These are phyloP conservation scores for Zaprionus vittiger DNA, from an alignment of 1,140 invertebrate genomes.

Conservation along the genomic window DNA sequence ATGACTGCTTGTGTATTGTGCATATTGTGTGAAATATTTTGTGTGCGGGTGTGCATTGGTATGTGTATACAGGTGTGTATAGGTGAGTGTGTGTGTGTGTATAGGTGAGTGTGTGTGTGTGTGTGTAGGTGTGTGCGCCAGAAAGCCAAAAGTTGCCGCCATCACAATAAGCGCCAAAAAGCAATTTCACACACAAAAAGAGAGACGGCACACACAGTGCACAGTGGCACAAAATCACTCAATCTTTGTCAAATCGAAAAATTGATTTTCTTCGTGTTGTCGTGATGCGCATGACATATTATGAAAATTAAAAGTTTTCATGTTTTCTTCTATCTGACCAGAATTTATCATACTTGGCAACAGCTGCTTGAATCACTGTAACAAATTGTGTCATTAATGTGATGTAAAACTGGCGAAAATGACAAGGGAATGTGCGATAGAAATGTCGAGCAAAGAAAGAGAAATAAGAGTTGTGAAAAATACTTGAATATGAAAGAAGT, in stretches of 20 bases:
- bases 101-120: background rate
- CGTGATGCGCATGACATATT: conserved; percentile 25
- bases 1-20: conserved; percentile 49
- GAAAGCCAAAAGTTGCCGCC: conserved; percentile 63
- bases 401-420: background rate
- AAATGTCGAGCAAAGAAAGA: background rate
- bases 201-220: conserved; percentile 13
- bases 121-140: conserved; percentile 32
- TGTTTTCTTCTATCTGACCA: background rate
- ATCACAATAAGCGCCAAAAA: conserved; percentile 56
- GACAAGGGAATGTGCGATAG: background rate
- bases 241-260: background rate
- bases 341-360: conserved; percentile 26
- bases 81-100: background rate
- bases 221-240: conserved; percentile 13
- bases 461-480: background rate
- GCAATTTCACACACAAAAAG: conserved; percentile 58
- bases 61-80: background rate
- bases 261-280: background rate
- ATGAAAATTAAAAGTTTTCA: conserved; percentile 9
- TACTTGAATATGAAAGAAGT: no score
- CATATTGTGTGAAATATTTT: conserved; percentile 59
- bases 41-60: conserved; percentile 28
- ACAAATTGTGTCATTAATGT: conserved; percentile 32
- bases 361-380: conserved; percentile 10